Percentiles rank a stretch among this genome's conserved stretches.
Evolutionary conservation across 2,888 invertebrate species (phyloP).

Genomic region (Tipula unca): DNA sequence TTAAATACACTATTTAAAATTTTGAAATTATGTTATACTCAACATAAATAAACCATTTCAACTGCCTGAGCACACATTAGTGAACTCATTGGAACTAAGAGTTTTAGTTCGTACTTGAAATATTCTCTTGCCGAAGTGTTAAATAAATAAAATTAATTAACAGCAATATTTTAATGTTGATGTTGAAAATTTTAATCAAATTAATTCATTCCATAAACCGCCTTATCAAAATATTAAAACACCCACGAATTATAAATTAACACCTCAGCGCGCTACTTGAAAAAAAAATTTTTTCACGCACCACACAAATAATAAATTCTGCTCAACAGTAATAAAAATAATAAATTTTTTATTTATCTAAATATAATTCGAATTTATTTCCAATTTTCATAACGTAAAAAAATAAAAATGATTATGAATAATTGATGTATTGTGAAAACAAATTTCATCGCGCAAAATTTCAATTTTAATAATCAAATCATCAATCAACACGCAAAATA

Average conservation of each 20-base stretch:
- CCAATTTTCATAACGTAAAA: neutral
- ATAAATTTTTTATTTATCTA: neutral
- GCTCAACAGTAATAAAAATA: neutral
- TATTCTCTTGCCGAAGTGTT: too few species aligned
- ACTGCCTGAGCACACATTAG: too few species aligned
- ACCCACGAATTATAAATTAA: neutral
- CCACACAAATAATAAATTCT: too few species aligned
- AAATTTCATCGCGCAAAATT: neutral
- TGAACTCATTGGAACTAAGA: too few species aligned
- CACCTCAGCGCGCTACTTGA: too few species aligned
- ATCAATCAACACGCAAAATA: neutral
- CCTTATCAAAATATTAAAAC: neutral
- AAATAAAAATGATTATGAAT: neutral
- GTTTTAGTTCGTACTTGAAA: too few species aligned
- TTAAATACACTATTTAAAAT: too few species aligned
- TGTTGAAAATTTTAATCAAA: too few species aligned
- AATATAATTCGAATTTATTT: neutral
- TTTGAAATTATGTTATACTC: too few species aligned
- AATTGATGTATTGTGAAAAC: neutral
- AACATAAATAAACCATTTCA: too few species aligned
- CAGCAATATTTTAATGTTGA: too few species aligned
- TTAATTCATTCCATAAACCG: neutral
- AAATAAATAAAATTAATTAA: too few species aligned
- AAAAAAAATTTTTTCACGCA: neutral
- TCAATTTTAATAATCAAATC: slow-evolving; percentile 14